phyloP scores from a whole-genome alignment of 2,797 vertebrate genomes.

The Crenuchus spilurus region DNA sequence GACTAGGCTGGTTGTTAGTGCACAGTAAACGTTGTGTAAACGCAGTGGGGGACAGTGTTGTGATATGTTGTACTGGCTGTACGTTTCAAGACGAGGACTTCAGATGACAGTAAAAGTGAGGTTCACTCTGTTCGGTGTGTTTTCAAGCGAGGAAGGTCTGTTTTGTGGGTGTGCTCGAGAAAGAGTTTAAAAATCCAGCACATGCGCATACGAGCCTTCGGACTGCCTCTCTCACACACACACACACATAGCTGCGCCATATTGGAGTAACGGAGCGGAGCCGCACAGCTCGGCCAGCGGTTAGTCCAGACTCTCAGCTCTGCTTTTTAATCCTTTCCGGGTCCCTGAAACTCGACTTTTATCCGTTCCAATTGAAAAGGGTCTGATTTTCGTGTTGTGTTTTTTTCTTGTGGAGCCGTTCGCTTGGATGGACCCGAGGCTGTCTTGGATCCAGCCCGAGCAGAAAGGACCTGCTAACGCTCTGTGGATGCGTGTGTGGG shows the following conservation, averaged over 20 bases:
- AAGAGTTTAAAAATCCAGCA: constrained; percentile 54
- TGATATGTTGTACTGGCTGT: too few species aligned
- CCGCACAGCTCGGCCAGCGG: neutral
- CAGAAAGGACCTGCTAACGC: constrained; percentile 97
- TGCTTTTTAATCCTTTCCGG: neutral
- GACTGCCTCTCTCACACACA: neutral
- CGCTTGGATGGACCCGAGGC: constrained; percentile 95
- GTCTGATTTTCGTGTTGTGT: neutral
- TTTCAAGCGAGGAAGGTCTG: neutral
- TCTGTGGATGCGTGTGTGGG: constrained; percentile 98
- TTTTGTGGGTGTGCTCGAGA: constrained; percentile 46
- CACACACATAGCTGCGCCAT: neutral
- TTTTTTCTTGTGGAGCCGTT: constrained; percentile 39
- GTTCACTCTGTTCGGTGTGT: too few species aligned
- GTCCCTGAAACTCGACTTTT: neutral
- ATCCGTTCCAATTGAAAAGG: neutral
- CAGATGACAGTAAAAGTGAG: too few species aligned
- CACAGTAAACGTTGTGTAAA: too few species aligned
- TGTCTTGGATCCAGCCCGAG: constrained; percentile 97
- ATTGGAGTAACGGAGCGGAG: neutral
- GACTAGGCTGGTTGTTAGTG: too few species aligned
- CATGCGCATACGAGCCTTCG: neutral
- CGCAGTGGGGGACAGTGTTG: too few species aligned
- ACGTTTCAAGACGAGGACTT: too few species aligned
- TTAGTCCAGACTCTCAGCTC: neutral